phyloP scores from a whole-genome alignment of 2,888 invertebrate genomes.

The Sarcophaga subvicina region DNA sequence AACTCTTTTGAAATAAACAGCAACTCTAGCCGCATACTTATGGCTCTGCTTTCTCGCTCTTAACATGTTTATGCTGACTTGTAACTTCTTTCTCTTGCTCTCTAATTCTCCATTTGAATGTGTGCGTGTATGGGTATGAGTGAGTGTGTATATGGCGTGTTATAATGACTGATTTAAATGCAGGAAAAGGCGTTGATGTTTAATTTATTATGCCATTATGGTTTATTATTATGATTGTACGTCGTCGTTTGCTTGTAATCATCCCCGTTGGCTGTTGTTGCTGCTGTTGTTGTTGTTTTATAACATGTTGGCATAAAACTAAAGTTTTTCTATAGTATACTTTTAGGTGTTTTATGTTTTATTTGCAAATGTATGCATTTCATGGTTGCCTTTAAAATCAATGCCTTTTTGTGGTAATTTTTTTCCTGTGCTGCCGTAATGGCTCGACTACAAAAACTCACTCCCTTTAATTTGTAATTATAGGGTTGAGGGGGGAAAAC shows the following conservation, averaged over 20 bases:
- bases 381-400: background rate
- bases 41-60: background rate
- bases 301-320: background rate
- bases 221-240: conserved; percentile 50
- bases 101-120: background rate
- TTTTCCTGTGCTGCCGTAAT: background rate
- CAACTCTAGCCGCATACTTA: too few species aligned
- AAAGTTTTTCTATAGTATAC: conserved; percentile 48
- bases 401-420: background rate
- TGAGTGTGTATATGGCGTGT: background rate
- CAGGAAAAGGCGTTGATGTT: conserved; percentile 69
- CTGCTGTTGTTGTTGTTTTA: background rate
- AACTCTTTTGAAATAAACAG: too few species aligned
- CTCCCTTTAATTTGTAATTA: background rate
- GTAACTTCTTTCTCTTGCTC: background rate
- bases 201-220: conserved; percentile 67
- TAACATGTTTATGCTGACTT: background rate
- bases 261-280: background rate
- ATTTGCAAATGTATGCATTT: background rate
- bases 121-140: background rate
- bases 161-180: conserved; percentile 64
- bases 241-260: background rate
- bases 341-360: conserved; percentile 40
- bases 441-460: background rate
- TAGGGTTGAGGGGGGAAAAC: background rate